Evolutionary conservation across 2,797 vertebrate genomes (phyloP), one percentile per base, ranked within the genome.

Genomic region (Lagocephalus sceleratus): DNA sequence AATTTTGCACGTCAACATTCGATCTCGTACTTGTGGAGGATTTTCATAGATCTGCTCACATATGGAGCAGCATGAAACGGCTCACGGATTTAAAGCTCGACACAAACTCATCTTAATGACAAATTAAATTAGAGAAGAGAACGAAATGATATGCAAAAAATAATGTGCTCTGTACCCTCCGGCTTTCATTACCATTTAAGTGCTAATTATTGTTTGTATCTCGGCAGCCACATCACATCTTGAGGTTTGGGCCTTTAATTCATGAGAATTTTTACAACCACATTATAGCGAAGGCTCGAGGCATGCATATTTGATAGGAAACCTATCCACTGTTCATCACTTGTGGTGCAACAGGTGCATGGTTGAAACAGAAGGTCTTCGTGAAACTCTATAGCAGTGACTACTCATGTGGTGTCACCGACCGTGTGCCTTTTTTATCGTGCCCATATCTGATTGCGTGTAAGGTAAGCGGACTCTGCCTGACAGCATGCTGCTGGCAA

Each of bases 251-350:
- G 63, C 61, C 53, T 57, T 62, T 63, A 42, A 76, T 79, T 63
- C 74, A 48, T 62, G 63, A 58, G 45, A 47, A n/a, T 64, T 74
- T 58, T 42, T 63, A 73, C 26, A 41, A 19, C 11, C 44, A 40
- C 67, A 68, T 70, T 67, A 35, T 35, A 66, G 57, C 55, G 35
- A 75, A 79, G 64, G 54, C 72, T 71, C 42, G 42, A 47, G 35
- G 57, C 53, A 75, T 91, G 57, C 68, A 89, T 89, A 74, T 82
- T 88, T 88, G 58, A 90, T 84, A 35, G 57, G 78, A 83, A 86
- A 71, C 69, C 60, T 57, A 85, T 74, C 72, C 62, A 26, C 51
- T 72, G 26, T 61, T 79, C 70, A 61, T 73, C 80, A 86, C 69
- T 73, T 78, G 68, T 1, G 11, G 32, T 35, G 68, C 78, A 80